Evolutionary conservation across 35 echinoderm and acorn worm genomes (phyloP).

Genomic region (Ptychodera flava): DNA sequence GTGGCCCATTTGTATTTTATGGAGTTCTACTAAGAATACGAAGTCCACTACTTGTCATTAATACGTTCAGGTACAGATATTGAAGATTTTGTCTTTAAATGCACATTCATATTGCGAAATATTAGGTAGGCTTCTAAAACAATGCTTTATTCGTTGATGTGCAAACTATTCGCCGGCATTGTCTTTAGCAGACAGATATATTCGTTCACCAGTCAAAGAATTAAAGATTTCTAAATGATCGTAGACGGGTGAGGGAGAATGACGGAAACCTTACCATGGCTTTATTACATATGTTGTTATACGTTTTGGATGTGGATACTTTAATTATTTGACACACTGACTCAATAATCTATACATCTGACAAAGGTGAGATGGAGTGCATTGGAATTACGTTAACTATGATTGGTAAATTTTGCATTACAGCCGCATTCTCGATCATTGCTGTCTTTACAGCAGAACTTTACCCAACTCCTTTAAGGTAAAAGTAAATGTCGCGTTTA

Average conservation of each 20-base stretch:
- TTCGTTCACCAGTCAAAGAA: neutral
- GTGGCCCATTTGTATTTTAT: too few species aligned
- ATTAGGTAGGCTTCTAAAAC: neutral
- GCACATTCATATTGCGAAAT: too few species aligned
- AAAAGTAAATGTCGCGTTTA: neutral
- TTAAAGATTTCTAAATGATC: too few species aligned
- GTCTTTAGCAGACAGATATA: neutral
- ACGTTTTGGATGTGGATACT: neutral
- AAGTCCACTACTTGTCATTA: too few species aligned
- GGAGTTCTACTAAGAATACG: too few species aligned
- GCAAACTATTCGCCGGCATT: neutral
- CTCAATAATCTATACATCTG: too few species aligned
- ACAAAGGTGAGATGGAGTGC: neutral
- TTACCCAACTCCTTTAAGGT: too few species aligned
- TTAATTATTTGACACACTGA: conserved; percentile 3
- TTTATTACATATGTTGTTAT: neutral
- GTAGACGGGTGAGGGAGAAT: too few species aligned
- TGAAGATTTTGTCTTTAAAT: too few species aligned
- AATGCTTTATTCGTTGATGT: neutral
- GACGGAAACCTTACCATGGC: neutral
- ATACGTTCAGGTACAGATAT: too few species aligned
- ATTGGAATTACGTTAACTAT: too few species aligned
- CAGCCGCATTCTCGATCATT: conserved; percentile 23
- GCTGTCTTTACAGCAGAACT: conserved; percentile 36
- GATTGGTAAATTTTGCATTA: conserved; percentile 47